These are phyloP conservation scores for Coturnix japonica DNA, from an alignment of 2,113 vertebrate genomes.

Conservation along the genomic window DNA sequence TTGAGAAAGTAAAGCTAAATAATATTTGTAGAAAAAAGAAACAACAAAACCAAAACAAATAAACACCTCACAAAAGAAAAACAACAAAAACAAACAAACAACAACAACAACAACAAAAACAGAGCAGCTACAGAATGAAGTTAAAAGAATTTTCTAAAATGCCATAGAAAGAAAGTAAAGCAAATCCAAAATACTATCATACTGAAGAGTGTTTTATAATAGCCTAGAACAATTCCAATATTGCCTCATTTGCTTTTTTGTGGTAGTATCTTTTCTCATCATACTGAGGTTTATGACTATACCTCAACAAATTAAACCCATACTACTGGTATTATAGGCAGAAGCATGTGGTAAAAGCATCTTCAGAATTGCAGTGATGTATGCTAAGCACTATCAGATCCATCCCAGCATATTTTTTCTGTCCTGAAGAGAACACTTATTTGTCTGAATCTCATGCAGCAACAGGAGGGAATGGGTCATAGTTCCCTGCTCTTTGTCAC, in stretches of 20 bases:
- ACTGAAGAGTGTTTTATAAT: conserved; percentile 1
- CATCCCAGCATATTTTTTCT: conserved; percentile 13
- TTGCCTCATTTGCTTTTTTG: conserved; percentile 1
- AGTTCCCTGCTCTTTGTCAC: not conserved
- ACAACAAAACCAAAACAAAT: not conserved
- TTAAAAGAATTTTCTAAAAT: conserved; percentile 4
- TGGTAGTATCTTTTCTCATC: not conserved
- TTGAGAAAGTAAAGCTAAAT: not conserved
- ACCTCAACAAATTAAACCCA: not conserved
- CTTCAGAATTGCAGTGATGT: conserved; percentile 17
- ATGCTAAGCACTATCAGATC: conserved; percentile 13
- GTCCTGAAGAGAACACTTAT: not conserved
- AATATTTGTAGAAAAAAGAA: not conserved
- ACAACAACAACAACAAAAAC: not conserved
- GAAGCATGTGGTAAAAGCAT: conserved; percentile 6
- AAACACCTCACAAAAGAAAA: not conserved
- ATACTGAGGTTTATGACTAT: conserved; percentile 16
- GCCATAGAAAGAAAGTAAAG: conserved; percentile 32
- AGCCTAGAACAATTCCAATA: conserved; percentile 1
- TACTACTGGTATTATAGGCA: not conserved
- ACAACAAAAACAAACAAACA: not conserved
- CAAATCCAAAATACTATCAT: not conserved
- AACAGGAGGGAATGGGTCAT: not conserved
- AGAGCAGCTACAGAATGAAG: not conserved
- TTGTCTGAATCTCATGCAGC: not conserved